Evolutionary conservation across 2,888 invertebrate species (phyloP).

Genomic region (Oeneis ivallda): DNA sequence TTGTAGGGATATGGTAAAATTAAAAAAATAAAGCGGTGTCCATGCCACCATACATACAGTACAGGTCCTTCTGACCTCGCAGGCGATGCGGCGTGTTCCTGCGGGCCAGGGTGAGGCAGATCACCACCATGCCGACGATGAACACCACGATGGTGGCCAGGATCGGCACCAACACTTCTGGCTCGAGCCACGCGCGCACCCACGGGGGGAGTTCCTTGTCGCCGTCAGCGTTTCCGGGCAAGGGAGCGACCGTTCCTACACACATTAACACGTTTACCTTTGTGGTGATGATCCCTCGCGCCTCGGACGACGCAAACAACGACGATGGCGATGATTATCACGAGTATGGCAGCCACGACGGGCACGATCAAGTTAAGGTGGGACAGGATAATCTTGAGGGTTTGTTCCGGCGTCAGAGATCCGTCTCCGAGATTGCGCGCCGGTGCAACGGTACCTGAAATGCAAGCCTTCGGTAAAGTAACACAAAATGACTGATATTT

Average conservation of each 20-base stretch:
- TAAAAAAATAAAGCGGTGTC: conserved; percentile 62
- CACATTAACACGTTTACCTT: conserved; percentile 83
- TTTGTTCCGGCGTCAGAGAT: conserved; percentile 89
- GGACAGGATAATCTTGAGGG: conserved; percentile 92
- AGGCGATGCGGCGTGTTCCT: conserved; percentile 91
- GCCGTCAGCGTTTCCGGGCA: conserved; percentile 82
- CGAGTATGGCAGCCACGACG: conserved; percentile 93
- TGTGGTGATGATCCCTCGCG: conserved; percentile 90
- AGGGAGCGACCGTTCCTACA: conserved; percentile 90
- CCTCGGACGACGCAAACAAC: conserved; percentile 96
- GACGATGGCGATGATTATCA: conserved; percentile 95
- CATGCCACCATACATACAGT: conserved; percentile 86
- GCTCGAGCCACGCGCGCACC: conserved; percentile 93
- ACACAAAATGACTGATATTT: conserved; percentile 26
- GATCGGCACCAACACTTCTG: conserved; percentile 94
- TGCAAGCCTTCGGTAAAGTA: conserved; percentile 64
- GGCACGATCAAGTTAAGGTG: conserved; percentile 97
- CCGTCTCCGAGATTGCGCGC: conserved; percentile 86
- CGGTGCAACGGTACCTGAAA: conserved; percentile 98
- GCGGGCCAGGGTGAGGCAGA: conserved; percentile 93
- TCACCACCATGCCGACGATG: conserved; percentile 93
- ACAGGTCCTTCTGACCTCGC: conserved; percentile 89
- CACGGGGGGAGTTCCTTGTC: conserved; percentile 84
- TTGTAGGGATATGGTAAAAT: conserved; percentile 27
- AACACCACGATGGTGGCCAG: conserved; percentile 94